Evolutionary conservation across 2,797 vertebrate species (phyloP).

Genomic region (Sebastes taczanowskii): DNA sequence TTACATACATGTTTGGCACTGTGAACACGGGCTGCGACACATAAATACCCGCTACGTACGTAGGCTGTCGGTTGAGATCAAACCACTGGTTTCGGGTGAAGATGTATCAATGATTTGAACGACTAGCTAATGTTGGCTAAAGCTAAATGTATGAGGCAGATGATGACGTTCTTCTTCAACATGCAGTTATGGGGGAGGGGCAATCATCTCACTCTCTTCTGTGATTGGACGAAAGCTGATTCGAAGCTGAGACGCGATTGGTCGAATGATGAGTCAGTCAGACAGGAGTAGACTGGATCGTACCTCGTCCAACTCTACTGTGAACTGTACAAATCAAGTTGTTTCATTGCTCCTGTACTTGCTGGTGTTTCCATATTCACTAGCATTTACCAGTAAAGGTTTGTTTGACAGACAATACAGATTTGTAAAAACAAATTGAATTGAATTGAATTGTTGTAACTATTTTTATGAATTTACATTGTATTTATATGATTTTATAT

Average conservation of each 20-base stretch:
- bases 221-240: conserved; percentile 55
- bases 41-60: not conserved
- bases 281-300: no score
- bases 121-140: conserved; percentile 72
- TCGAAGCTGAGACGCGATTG: conserved; percentile 37
- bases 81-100: not conserved
- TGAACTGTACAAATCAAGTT: conserved; percentile 15
- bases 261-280: conserved; percentile 49
- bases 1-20: conserved; percentile 75
- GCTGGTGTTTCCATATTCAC: not conserved
- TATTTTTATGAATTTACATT: no score
- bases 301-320: not conserved
- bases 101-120: conserved; percentile 28
- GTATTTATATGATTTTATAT: no score
- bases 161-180: conserved; percentile 83
- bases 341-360: not conserved
- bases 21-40: not conserved
- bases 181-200: conserved; percentile 47
- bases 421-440: no score
- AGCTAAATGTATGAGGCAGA: conserved; percentile 81
- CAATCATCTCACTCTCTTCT: not conserved
- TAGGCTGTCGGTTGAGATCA: not conserved
- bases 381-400: not conserved
- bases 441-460: no score
- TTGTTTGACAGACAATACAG: not conserved